Evolutionary conservation across 2,113 vertebrate genomes (phyloP), one percentile per base, ranked within the genome.

Genomic region (Percopsis transmontana): DNA sequence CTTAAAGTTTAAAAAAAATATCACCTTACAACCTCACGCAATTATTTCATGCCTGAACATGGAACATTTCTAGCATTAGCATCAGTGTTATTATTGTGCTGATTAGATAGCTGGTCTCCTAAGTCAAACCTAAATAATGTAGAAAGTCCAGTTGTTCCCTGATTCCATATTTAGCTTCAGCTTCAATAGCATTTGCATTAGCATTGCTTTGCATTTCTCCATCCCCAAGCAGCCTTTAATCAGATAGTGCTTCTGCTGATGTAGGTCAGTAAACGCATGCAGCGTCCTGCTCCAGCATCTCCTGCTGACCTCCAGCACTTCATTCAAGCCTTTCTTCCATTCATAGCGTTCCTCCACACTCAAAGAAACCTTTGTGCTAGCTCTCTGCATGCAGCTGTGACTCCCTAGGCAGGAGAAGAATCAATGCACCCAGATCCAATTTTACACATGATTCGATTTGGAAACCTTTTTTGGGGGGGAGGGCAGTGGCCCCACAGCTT

Each of bases 371-470:
- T 57, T 62, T 86, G 42, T 82, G 59, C 75, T 64, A 11, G 10
- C n/a, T 42, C 27, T 41, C 0, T 44, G 54, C 21, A 33, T 27
- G 5, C 10, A 7, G 39, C 23, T 10, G 58, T 64, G 68, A 60
- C 50, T 69, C 24, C 21, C 11, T 7, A 18, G 48, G 23, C 2
- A 58, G 1, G 60, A 74, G 50, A 20, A 74, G 66, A 23, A 78
- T 84, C 61, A 66, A 41, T 82, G 57, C 70, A 18, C 69, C 53
- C 38, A 55, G 39, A 54, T 81, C 62, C 61, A 76, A 72, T 84
- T 85, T 82, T 73, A 79, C 79, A 77, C 77, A 74, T 67, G 74
- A 74, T 39, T 16, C 79, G 60, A 16, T 40, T 10, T 15, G 15
- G 19, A 8, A 56, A 0, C 42, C 0, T 20, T 57, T 77, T 80